Base-by-base conservation (phyloP, 30 jellyfish, hydroid and myxozoan species). In the Hydractinia symbiolongicarpus region DNA sequence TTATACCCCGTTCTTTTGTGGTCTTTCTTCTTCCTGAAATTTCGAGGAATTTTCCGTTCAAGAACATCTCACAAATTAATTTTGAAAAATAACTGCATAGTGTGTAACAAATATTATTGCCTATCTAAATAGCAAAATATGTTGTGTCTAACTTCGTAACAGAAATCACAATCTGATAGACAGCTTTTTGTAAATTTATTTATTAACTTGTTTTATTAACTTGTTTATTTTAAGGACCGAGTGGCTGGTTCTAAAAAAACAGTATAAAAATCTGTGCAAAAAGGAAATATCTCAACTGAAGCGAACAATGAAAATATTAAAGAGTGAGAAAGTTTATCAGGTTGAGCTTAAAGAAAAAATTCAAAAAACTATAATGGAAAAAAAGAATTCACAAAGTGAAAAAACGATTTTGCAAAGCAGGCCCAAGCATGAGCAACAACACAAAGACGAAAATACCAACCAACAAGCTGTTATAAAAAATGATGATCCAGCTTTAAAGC, bases 241-340 rank as follows among this genome's bases (percentile, higher is more conserved):
- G 50, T 76, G 84, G 84, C 19, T 76, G 9, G 16, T 17, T 50
- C 73, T 76, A 51, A 76, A 76, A 53, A 17, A 55, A 8, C 73
- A 76, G 55, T 76, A 30, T 16, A 76, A 76, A 76, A 56, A 17
- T 53, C 30, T 76, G 8, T 17, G 55, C 11, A 54, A 56, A 8
- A 53, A 51, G 55, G 61, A 76, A 17, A 5, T 17, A 1, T 6
- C 54, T 54, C 71, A 76, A 9, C n/a, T 76, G 56, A 76, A 76
- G 19, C 15, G 13, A 53, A 55, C 56, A 6, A 50, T 76, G 20
- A 44, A 53, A 14, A 19, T 76, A 56, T 53, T 76, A 5, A 21
- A 53, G 17, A 76, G 84, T 50, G 84, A 76, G 55, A 76, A 76
- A 16, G 84, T 76, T 5, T 50, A 73, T 5, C 84, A 76, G 73